phyloP scores from a whole-genome alignment of 2,797 vertebrate genomes.

The Rhabdophis nuchalis region DNA sequence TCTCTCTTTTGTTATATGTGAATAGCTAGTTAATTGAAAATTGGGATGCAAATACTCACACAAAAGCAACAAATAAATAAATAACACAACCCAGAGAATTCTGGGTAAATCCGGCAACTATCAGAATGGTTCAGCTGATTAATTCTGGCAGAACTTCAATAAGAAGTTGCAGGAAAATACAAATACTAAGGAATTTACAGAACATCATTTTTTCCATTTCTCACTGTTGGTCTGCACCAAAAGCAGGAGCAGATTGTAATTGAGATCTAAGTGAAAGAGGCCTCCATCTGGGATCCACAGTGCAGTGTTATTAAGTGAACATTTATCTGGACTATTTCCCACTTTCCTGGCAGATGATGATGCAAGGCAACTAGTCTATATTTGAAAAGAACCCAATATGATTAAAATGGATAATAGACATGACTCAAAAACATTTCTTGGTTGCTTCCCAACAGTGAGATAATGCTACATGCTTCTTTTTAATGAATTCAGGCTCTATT shows the following conservation, averaged over 20 bases:
- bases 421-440: constrained; percentile 40
- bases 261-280: constrained; percentile 38
- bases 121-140: constrained; percentile 23
- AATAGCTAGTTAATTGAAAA: neutral
- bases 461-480: constrained; percentile 15
- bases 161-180: constrained; percentile 30
- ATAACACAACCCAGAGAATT: neutral
- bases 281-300: constrained; percentile 40
- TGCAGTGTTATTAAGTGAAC: constrained; percentile 36
- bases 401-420: constrained; percentile 40
- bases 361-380: constrained; percentile 29
- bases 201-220: constrained; percentile 10
- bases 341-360: constrained; percentile 33
- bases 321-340: constrained; percentile 33
- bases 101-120: neutral
- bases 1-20: neutral
- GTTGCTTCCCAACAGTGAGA: constrained; percentile 36
- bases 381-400: constrained; percentile 39
- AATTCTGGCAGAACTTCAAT: constrained; percentile 21
- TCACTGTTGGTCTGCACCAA: constrained; percentile 27
- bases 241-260: constrained; percentile 37
- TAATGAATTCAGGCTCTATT: constrained; percentile 25
- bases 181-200: constrained; percentile 26
- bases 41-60: neutral
- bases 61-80: neutral